Percentiles rank a stretch among this genome's conserved stretches.
phyloP scores from a whole-genome alignment of 2,888 invertebrate genomes.

The Pasiphila rectangulata region DNA sequence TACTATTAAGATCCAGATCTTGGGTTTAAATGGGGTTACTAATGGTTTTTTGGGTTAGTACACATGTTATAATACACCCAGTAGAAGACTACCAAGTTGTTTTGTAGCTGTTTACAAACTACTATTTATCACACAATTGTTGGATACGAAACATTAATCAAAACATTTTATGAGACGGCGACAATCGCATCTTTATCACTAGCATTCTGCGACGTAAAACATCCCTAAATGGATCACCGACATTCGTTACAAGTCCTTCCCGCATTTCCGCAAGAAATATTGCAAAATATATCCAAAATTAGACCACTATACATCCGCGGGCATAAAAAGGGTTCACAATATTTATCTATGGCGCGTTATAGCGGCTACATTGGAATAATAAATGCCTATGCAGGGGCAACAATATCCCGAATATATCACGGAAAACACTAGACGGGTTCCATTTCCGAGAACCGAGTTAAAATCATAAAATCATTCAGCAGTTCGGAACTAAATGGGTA shows the following conservation, averaged over 20 bases:
- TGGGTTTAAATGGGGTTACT: no score
- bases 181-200: constrained; percentile 18
- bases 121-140: no score
- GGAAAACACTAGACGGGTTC: constrained; percentile 43
- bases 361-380: constrained; percentile 59
- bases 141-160: no score
- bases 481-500: constrained; percentile 14
- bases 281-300: constrained; percentile 47
- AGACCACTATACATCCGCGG: constrained; percentile 42
- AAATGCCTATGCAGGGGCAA: constrained; percentile 55
- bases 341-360: constrained; percentile 61
- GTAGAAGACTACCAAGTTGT: no score
- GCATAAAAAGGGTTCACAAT: constrained; percentile 57
- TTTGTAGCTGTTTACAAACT: no score
- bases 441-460: constrained; percentile 45
- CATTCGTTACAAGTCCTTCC: constrained; percentile 24
- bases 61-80: no score
- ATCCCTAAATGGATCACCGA: constrained; percentile 20
- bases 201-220: constrained; percentile 20
- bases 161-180: constrained; percentile 14
- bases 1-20: no score
- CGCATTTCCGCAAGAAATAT: constrained; percentile 38
- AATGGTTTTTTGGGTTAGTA: no score
- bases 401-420: constrained; percentile 57
- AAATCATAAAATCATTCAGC: no score